Conservation (phyloP, 2,113 vertebrate species). For the Cacatua alba region DNA sequence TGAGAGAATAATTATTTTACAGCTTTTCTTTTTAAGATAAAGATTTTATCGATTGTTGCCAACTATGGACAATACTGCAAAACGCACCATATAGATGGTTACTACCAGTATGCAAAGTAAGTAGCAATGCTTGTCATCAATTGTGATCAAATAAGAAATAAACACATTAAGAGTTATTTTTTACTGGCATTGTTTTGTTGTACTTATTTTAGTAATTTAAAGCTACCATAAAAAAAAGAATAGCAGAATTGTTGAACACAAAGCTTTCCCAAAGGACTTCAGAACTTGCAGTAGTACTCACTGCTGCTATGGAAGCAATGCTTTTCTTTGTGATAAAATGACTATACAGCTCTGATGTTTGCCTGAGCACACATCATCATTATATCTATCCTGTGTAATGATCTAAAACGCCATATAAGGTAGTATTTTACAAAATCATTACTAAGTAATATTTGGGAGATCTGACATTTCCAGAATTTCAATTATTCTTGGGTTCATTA, state of each 20-base stretch:
- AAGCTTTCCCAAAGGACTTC: not conserved
- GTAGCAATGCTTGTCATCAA: not conserved
- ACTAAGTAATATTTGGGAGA: not conserved
- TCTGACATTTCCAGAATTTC: not conserved
- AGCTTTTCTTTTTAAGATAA: not conserved
- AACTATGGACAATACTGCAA: not conserved
- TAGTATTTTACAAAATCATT: not conserved
- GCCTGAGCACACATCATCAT: not conserved
- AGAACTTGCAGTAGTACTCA: not conserved
- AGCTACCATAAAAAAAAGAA: not conserved
- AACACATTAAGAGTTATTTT: not conserved
- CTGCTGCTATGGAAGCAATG: not conserved
- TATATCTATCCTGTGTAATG: not conserved
- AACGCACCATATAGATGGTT: not conserved
- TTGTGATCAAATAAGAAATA: not conserved
- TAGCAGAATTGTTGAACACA: not conserved
- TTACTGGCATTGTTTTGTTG: not conserved
- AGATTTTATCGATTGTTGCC: not conserved
- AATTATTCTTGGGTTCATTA: not conserved
- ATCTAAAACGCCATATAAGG: not conserved
- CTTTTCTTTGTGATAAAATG: not conserved
- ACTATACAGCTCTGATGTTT: not conserved
- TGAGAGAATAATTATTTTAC: not conserved
- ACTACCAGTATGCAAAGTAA: not conserved
- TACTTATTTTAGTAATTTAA: not conserved